These are phyloP conservation scores for Oryzias curvinotus DNA, from an alignment of 2,113 vertebrate genomes.

Conservation along the genomic window DNA sequence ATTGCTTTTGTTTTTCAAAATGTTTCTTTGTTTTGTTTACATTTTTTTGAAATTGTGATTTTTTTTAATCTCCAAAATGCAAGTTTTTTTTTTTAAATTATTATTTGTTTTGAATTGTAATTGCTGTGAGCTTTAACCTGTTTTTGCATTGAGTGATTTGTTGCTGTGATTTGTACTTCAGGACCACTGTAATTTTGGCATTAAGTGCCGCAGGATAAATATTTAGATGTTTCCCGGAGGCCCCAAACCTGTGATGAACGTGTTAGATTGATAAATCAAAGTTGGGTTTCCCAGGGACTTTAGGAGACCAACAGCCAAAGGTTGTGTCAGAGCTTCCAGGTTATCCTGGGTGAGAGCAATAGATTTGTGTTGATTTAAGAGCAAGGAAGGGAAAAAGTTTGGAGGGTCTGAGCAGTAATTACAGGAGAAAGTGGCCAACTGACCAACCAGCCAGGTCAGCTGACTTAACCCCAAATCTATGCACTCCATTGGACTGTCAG, in stretches of 20 bases:
- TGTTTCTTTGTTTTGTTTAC: too few species aligned
- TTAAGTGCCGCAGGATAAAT: not conserved
- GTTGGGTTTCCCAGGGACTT: constrained; percentile 29
- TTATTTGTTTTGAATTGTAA: too few species aligned
- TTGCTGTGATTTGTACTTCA: too few species aligned
- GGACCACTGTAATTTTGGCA: not conserved
- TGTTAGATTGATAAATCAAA: constrained; percentile 39
- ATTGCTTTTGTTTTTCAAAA: too few species aligned
- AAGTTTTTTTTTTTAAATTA: too few species aligned
- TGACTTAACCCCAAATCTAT: constrained; percentile 83
- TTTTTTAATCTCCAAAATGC: too few species aligned
- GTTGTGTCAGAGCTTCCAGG: constrained; percentile 31
- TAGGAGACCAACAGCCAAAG: constrained; percentile 17
- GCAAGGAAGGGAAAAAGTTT: constrained; percentile 63
- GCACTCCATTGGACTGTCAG: constrained; percentile 68
- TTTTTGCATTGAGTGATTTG: too few species aligned
- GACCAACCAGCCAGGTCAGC: constrained; percentile 65
- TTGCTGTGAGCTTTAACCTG: too few species aligned
- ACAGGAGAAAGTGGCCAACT: constrained; percentile 57
- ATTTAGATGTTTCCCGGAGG: not conserved
- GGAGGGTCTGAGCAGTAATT: constrained; percentile 71
- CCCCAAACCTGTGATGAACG: constrained; percentile 1
- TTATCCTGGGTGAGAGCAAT: constrained; percentile 37
- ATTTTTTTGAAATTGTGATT: too few species aligned
- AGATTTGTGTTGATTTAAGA: constrained; percentile 53